These are phyloP conservation scores for Myzus persicae DNA, from an alignment of 1,140 invertebrate genomes.

Conservation along the genomic window DNA sequence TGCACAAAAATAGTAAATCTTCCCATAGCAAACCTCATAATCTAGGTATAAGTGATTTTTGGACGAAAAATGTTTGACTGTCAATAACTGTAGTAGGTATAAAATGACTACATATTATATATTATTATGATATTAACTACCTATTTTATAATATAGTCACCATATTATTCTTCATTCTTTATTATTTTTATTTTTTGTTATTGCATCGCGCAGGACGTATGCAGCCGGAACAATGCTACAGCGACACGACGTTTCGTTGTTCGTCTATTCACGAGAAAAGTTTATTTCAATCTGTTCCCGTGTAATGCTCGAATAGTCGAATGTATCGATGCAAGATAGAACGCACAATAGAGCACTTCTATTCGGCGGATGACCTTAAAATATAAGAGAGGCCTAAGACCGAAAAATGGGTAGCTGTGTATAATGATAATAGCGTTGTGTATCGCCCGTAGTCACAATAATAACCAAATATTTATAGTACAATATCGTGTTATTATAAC, in stretches of 20 bases:
- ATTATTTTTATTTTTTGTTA: neutral
- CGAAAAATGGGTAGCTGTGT: neutral
- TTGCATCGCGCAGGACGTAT: neutral
- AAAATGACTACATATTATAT: neutral
- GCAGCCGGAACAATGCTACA: neutral
- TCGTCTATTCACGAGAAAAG: neutral
- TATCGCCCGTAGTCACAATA: neutral
- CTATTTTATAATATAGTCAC: neutral
- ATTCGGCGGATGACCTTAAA: neutral
- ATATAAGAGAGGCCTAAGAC: neutral
- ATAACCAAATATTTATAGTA: neutral
- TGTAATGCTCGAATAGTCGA: neutral
- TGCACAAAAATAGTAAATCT: neutral
- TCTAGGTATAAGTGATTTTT: neutral
- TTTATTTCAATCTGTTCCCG: neutral
- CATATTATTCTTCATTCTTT: too few species aligned
- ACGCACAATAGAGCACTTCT: neutral
- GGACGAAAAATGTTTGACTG: neutral
- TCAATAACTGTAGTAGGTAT: neutral
- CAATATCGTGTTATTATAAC: neutral
- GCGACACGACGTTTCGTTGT: neutral
- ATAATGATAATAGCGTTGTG: neutral
- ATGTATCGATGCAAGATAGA: neutral
- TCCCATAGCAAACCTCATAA: neutral
- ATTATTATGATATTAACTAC: neutral